A percentile compares a stretch with the other conserved stretches of the same genome.
Conservation (phyloP, 1,140 invertebrate genomes). For the Gryon sp. region DNA sequence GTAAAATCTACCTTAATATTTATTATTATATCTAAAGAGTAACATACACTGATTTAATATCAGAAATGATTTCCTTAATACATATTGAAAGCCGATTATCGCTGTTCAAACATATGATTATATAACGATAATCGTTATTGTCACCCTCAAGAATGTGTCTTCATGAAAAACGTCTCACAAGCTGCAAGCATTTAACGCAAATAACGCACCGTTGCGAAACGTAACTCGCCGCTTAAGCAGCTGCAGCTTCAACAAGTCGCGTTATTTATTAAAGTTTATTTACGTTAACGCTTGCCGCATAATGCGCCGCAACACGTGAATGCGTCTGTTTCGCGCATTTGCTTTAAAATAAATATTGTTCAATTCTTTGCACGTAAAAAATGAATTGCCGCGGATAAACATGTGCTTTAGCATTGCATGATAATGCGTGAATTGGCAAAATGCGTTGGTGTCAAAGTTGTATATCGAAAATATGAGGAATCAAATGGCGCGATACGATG, state of each 20-base stretch:
- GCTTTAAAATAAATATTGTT: constrained; percentile 23
- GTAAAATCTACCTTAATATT: no score
- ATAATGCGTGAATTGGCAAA: constrained; percentile 11
- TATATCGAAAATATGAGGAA: constrained; percentile 42
- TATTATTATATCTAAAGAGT: no score
- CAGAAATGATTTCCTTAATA: no score
- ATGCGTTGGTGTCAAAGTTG: background rate
- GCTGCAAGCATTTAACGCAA: constrained; percentile 13
- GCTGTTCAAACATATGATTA: no score
- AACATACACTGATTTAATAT: no score
- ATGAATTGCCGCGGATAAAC: constrained; percentile 4
- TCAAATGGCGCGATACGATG: constrained; percentile 32
- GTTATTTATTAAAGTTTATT: constrained; percentile 50
- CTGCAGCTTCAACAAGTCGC: constrained; percentile 18
- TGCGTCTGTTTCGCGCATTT: background rate
- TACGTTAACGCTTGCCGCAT: constrained; percentile 14
- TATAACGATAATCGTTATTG: no score
- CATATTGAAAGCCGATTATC: no score
- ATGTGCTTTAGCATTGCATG: constrained; percentile 6
- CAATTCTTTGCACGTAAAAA: constrained; percentile 6
- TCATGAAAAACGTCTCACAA: background rate
- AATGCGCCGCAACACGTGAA: background rate
- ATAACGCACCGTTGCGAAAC: constrained; percentile 18
- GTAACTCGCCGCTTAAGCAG: constrained; percentile 34
- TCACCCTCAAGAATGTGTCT: no score